A percentile compares a stretch with the other conserved stretches of the same genome.
Evolutionary conservation across 1,140 invertebrate genomes (phyloP).

Genomic region (Nasonia giraulti): DNA sequence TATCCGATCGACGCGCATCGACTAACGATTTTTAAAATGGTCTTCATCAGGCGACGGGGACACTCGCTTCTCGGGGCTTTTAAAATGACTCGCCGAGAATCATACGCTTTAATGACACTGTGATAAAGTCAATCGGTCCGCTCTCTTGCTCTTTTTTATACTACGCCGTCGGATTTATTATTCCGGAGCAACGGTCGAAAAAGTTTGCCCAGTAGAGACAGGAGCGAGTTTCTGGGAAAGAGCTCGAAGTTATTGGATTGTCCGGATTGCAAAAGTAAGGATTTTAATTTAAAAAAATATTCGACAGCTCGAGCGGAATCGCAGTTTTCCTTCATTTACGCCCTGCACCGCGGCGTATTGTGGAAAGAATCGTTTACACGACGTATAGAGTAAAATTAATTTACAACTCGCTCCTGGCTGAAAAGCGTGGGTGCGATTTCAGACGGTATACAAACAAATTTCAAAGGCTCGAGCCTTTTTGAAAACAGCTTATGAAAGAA

Average conservation of each 20-base stretch:
- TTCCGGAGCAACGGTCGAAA: neutral
- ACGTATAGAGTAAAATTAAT: neutral
- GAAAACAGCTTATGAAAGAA: neutral
- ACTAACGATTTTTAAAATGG: conserved; percentile 40
- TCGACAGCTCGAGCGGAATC: neutral
- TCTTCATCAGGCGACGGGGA: neutral
- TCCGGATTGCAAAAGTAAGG: neutral
- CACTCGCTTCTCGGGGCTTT: neutral
- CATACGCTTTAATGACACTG: neutral
- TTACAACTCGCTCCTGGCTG: neutral
- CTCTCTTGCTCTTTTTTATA: neutral
- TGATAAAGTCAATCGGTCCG: neutral
- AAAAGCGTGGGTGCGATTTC: too few species aligned
- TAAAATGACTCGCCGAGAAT: conserved; percentile 13
- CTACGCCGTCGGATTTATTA: neutral
- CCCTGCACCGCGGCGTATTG: neutral
- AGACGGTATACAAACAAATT: too few species aligned
- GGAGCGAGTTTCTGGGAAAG: neutral
- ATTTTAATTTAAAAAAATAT: conserved; percentile 15
- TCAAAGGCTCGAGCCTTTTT: neutral
- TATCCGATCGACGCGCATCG: conserved; percentile 36
- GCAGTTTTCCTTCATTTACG: neutral
- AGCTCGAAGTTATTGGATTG: neutral
- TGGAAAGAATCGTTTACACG: neutral
- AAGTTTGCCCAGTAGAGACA: neutral